Percentiles rank a stretch among this genome's conserved stretches.
phyloP scores from a whole-genome alignment of 2,797 vertebrate genomes.

The Hydrocynus forskahlii region DNA sequence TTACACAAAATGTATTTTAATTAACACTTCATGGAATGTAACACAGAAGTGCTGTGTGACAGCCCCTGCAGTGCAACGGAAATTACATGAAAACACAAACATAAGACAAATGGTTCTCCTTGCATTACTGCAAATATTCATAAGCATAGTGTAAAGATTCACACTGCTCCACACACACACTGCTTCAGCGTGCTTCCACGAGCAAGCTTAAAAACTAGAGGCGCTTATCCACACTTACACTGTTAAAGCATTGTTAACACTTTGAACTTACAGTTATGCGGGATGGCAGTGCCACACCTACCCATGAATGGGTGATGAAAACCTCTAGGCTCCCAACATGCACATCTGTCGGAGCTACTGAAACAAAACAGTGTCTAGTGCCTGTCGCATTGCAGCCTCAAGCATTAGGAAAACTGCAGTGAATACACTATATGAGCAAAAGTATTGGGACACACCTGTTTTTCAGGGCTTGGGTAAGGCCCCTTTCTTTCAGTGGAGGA shows the following conservation, averaged over 20 bases:
- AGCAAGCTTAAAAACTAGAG: neutral
- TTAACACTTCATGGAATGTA: slow-evolving; percentile 17
- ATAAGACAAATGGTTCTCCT: neutral
- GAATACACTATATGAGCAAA: neutral
- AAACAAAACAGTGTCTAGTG: slow-evolving; percentile 24
- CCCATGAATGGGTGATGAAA: slow-evolving; percentile 17
- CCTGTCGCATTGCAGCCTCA: neutral
- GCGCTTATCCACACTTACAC: neutral
- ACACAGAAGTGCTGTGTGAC: slow-evolving; percentile 7
- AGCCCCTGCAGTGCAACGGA: neutral
- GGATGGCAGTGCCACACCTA: neutral
- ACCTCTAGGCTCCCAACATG: neutral
- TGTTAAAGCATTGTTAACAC: slow-evolving; percentile 16
- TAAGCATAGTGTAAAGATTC: neutral
- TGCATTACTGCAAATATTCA: neutral
- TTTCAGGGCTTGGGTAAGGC: too few relatives aligned
- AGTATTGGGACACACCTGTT: too few relatives aligned
- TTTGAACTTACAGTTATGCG: neutral
- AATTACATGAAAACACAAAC: neutral
- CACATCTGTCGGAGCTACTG: slow-evolving; percentile 23
- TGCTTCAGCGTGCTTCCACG: neutral
- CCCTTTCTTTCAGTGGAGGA: too few relatives aligned
- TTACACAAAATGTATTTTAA: slow-evolving; percentile 23
- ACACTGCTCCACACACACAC: neutral
- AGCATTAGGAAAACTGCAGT: neutral